Evolutionary conservation across 2,888 invertebrate species (phyloP).

Genomic region (Bedellia somnulentella): DNA sequence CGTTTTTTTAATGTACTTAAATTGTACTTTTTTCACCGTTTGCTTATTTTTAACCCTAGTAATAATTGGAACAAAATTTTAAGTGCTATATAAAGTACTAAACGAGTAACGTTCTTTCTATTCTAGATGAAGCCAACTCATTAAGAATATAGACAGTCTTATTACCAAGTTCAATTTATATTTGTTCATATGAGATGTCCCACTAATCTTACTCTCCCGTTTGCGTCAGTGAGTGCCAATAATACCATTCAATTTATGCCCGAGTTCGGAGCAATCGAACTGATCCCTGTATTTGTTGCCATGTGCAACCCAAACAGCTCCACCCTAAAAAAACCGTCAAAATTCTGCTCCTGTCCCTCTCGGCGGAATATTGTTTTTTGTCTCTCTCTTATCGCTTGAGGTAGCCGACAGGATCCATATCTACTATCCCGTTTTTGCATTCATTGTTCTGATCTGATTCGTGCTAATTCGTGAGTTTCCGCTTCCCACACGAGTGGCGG

Average conservation of each 20-base stretch:
- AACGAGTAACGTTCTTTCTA: too few species aligned
- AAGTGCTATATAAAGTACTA: too few species aligned
- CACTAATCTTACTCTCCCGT: too few species aligned
- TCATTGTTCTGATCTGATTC: conserved; percentile 38
- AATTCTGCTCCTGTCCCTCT: conserved; percentile 45
- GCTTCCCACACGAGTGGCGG: conserved; percentile 52
- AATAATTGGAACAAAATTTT: too few species aligned
- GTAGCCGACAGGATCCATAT: conserved; percentile 35
- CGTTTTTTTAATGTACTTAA: too few species aligned
- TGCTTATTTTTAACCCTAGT: too few species aligned
- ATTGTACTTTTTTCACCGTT: too few species aligned
- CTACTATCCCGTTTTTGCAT: conserved; percentile 47
- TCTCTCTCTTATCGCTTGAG: conserved; percentile 42
- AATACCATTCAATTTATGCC: conserved; percentile 58
- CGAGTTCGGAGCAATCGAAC: conserved; percentile 45
- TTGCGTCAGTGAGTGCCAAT: too few species aligned
- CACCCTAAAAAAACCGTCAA: conserved; percentile 56
- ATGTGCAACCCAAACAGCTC: conserved; percentile 59
- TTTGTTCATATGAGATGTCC: too few species aligned
- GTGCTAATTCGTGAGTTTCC: conserved; percentile 55
- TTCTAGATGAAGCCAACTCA: too few species aligned
- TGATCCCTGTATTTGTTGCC: conserved; percentile 55
- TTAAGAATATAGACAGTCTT: too few species aligned
- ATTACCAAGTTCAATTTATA: too few species aligned
- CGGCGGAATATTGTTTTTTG: conserved; percentile 31